Conservation (phyloP, 2,888 invertebrate species). For the Pyrrhosoma nymphula region DNA sequence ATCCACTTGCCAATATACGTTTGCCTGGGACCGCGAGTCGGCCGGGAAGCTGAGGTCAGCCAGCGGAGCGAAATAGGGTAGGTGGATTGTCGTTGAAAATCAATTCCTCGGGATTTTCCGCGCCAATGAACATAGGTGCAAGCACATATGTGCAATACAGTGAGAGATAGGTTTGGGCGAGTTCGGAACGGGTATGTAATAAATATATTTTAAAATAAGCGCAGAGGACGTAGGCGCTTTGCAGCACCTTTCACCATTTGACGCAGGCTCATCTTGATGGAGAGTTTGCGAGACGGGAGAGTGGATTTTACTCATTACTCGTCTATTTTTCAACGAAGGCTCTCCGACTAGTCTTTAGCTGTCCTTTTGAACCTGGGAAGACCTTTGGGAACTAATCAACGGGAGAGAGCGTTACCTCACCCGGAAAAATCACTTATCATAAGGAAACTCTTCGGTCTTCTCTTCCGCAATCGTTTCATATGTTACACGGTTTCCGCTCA, state of each 20-base stretch:
- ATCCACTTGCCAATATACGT: too few species aligned
- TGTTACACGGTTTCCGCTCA: too few species aligned
- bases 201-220: not conserved
- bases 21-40: not conserved
- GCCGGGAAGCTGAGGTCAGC: not conserved
- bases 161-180: not conserved
- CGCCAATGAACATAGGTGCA: not conserved
- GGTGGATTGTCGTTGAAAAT: not conserved
- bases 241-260: not conserved
- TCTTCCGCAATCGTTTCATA: too few species aligned
- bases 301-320: not conserved
- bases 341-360: not conserved
- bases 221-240: not conserved
- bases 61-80: not conserved
- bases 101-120: slow-evolving; percentile 15
- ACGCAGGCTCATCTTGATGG: not conserved
- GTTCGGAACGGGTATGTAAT: not conserved
- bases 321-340: not conserved
- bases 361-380: not conserved
- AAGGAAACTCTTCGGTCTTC: too few species aligned
- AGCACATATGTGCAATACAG: not conserved
- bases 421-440: not conserved
- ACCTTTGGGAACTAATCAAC: not conserved
- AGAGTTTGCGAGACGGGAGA: not conserved
- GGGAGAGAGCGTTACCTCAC: not conserved